Percentiles rank a stretch among this genome's conserved stretches.
These are phyloP conservation scores for Apostichopus californicus DNA, from an alignment of 35 echinoderm and acorn worm genomes.

Conservation along the genomic window DNA sequence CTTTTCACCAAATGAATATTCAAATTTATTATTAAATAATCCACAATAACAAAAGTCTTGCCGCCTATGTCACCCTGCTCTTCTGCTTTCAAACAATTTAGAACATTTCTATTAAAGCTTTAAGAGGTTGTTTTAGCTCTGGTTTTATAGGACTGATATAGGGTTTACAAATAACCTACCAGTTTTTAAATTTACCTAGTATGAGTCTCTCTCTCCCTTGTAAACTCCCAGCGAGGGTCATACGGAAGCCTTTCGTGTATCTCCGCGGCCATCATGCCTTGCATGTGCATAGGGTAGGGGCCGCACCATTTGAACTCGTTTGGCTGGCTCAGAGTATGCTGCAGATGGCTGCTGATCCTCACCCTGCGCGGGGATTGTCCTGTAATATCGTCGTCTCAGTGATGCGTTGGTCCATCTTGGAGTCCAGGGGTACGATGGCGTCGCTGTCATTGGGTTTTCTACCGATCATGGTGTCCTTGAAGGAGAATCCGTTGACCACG, in stretches of 20 bases:
- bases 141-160: too few relatives aligned
- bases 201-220: conserved; percentile 66
- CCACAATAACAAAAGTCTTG: too few relatives aligned
- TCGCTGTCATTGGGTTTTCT: background rate
- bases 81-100: too few relatives aligned
- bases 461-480: background rate
- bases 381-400: background rate
- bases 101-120: too few relatives aligned
- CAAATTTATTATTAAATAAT: too few relatives aligned
- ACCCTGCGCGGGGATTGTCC: background rate
- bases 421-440: conserved; percentile 5
- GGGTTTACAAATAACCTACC: too few relatives aligned
- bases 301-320: conserved; percentile 37
- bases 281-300: conserved; percentile 3
- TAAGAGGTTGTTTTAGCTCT: too few relatives aligned
- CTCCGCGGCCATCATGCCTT: conserved; percentile 56
- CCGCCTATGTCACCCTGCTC: too few relatives aligned
- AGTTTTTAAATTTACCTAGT: conserved; percentile 59
- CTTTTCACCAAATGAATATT: too few relatives aligned
- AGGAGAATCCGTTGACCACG: conserved; percentile 7
- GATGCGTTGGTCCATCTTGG: background rate
- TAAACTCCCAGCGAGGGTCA: conserved; percentile 88
- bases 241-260: conserved; percentile 78
- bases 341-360: background rate
- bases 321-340: background rate